Evolutionary conservation across 2,888 invertebrate genomes (phyloP).

Genomic region (Alviniconcha strummeri): DNA sequence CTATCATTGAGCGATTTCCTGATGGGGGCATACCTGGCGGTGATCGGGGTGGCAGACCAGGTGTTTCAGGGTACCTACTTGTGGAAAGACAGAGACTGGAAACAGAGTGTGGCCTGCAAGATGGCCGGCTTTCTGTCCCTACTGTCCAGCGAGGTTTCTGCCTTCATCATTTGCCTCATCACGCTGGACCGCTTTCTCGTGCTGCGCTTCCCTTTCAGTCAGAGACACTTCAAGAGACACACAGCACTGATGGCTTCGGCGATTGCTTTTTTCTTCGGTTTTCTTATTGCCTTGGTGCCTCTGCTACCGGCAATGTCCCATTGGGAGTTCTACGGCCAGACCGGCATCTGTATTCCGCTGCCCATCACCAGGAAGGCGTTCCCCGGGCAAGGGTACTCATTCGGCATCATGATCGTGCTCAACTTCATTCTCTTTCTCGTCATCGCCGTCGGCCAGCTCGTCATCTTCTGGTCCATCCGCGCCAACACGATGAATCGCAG

Average conservation of each 20-base stretch:
- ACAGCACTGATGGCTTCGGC: too few species aligned
- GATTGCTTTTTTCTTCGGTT: too few species aligned
- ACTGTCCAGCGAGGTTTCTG: too few species aligned
- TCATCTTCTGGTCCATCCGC: slow-evolving; percentile 62
- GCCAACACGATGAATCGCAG: not conserved
- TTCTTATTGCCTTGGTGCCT: not conserved
- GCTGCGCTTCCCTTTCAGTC: not conserved
- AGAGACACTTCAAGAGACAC: not conserved
- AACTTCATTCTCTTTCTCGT: slow-evolving; percentile 65
- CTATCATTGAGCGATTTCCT: too few species aligned
- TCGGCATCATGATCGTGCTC: slow-evolving; percentile 65
- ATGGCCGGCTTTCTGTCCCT: too few species aligned
- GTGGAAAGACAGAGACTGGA: too few species aligned
- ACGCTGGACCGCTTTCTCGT: not conserved
- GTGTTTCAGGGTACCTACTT: too few species aligned
- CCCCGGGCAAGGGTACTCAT: slow-evolving; percentile 70
- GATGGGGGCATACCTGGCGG: too few species aligned
- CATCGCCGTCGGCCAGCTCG: slow-evolving; percentile 65
- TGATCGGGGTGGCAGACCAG: too few species aligned
- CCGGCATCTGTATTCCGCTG: slow-evolving; percentile 65
- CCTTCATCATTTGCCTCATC: not conserved
- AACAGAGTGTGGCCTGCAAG: too few species aligned
- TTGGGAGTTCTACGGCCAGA: slow-evolving; percentile 13
- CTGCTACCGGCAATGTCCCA: not conserved
- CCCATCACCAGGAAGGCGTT: slow-evolving; percentile 66